Evolutionary conservation across 2,797 vertebrate genomes (phyloP), one percentile per base, ranked within the genome.

Genomic region (Pangasius macronema): DNA sequence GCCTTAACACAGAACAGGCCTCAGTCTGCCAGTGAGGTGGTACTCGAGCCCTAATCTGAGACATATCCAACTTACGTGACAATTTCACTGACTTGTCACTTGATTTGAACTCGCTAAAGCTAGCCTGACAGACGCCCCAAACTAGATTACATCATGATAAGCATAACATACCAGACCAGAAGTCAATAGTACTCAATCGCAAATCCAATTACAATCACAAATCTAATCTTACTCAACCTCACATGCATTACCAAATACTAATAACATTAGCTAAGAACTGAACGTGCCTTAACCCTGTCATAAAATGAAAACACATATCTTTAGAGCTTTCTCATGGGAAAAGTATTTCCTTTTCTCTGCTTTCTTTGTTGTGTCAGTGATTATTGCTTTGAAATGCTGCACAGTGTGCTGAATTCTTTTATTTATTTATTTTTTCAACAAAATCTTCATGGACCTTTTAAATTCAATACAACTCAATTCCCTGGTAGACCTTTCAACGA

Each of bases 1-100:
- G 84, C 75, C 68, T 33, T 75, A 83, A 83, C 65, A 83, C 46
- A 83, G 20, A 70, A 55, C 82, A 83, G 82, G 65, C 63, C 30
- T 82, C 42, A 22, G 36, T 67, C 61, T 53, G 63, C 30, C 46
- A 39, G n/a, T 68, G 82, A 83, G 82, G 65, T 83, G 63, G 46
- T 68, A 36, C 30, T 51, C 14, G 4, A 83, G 63, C 33, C 16
- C 8, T 24, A 36, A 46, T 33, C 82, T 67, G 27, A 82, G 59
- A 49, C 27, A 5, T 49, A n/a, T 63, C 7, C 7, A 4, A 49
- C 27, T 65, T 30, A 63, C 49, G 24, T 63, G 5, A 46, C 39
- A 6, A 39, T 39, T 81, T 61, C 24, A 81, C 5, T 65, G 59
- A 65, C 39, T 24, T 57, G 75, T 42, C 33, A 59, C 10, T 65